Conservation (phyloP, 2,888 invertebrate genomes). For the Euphydryas editha region DNA sequence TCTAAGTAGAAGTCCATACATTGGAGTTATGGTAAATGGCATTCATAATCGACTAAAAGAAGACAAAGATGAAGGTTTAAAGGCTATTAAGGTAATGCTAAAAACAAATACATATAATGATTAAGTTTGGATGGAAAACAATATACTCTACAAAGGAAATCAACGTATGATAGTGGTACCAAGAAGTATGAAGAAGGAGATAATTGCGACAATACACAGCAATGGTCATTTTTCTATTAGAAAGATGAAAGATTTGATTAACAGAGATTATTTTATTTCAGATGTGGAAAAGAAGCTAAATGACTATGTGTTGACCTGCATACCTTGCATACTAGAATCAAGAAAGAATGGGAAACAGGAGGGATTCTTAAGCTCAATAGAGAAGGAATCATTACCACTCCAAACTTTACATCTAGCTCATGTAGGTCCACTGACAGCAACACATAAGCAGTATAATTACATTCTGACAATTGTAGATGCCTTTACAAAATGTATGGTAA, state of each 20-base stretch:
- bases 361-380: slow-evolving; percentile 38
- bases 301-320: slow-evolving; percentile 26
- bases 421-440: slow-evolving; percentile 53
- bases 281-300: slow-evolving; percentile 38
- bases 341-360: slow-evolving; percentile 48
- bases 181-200: slow-evolving; percentile 46
- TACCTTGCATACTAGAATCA: slow-evolving; percentile 45
- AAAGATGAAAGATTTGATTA: slow-evolving; percentile 20
- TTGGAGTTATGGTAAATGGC: background rate
- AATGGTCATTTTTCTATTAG: too few species aligned
- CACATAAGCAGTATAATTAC: slow-evolving; percentile 53
- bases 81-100: slow-evolving; percentile 39
- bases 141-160: slow-evolving; percentile 43
- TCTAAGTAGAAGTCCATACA: slow-evolving; percentile 30
- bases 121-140: slow-evolving; percentile 43
- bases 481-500: slow-evolving; percentile 55
- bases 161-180: slow-evolving; percentile 51
- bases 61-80: slow-evolving; percentile 43
- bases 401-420: slow-evolving; percentile 48
- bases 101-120: slow-evolving; percentile 34
- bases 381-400: slow-evolving; percentile 39
- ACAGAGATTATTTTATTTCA: slow-evolving; percentile 49
- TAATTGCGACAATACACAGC: slow-evolving; percentile 38
- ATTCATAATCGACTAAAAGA: slow-evolving; percentile 32
- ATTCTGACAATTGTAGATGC: too few species aligned